Evolutionary conservation across 2,888 invertebrate genomes (phyloP).

Genomic region (Hirtodrosophila alboralis): DNA sequence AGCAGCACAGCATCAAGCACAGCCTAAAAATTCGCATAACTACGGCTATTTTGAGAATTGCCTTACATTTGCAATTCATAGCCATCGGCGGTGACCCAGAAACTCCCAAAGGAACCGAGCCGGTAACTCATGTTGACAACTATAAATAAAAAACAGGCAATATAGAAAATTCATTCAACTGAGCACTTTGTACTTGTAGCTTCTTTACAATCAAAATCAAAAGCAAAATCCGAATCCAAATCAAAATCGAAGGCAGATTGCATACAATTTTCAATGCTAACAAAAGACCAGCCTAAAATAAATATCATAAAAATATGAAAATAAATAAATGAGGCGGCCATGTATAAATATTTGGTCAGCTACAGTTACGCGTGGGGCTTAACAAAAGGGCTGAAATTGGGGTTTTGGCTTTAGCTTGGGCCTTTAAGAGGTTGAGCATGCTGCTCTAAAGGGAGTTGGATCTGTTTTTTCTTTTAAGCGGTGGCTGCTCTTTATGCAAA

Average conservation of each 20-base stretch:
- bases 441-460: slow-evolving; percentile 39
- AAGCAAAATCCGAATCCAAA: too few relatives aligned
- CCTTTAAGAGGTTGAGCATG: slow-evolving; percentile 1
- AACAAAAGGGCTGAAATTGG: slow-evolving; percentile 64
- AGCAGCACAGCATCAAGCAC: slow-evolving; percentile 15
- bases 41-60: slow-evolving; percentile 62
- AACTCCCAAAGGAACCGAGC: slow-evolving; percentile 57
- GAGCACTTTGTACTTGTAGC: slow-evolving; percentile 43
- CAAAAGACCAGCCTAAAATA: slow-evolving; percentile 52
- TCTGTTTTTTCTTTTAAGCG: slow-evolving; percentile 59
- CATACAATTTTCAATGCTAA: slow-evolving; percentile 32
- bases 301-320: slow-evolving; percentile 74
- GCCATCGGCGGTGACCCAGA: slow-evolving; percentile 63
- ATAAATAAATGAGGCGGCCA: slow-evolving; percentile 66
- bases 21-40: slow-evolving; percentile 60
- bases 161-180: slow-evolving; percentile 1
- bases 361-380: slow-evolving; percentile 61
- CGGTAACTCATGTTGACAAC: slow-evolving; percentile 61
- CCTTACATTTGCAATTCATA: slow-evolving; percentile 62
- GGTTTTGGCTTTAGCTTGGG: background rate
- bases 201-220: slow-evolving; percentile 7
- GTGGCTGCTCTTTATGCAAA: slow-evolving; percentile 74
- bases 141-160: slow-evolving; percentile 58
- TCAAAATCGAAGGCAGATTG: background rate
- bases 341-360: slow-evolving; percentile 72